Base-by-base conservation (phyloP, 1,140 invertebrate genomes). In the Helicoverpa zea region DNA sequence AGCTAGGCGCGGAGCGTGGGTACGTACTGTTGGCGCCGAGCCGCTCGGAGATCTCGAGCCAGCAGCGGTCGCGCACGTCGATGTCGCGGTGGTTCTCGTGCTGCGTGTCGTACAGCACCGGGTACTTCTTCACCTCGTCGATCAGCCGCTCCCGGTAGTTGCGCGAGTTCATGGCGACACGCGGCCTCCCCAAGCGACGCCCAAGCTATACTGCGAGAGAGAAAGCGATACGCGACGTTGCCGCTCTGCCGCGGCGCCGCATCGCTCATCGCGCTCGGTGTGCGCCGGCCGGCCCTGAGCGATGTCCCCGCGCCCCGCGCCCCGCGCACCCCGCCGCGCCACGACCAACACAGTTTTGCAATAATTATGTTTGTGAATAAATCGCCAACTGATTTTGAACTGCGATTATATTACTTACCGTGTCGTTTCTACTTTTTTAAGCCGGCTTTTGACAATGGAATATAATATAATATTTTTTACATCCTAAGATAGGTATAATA, bases 31-130 rank as follows among this genome's bases (percentile, higher is more conserved):
- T 92, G 10, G 88, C 89, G n/a, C 90, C 92, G 5, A 94, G 83
- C 14, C 88, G 85, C 49, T 90, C 87, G n/a, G 93, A 89, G 79
- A 94, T 94, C 83, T 94, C 91, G 2, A 83, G 81, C 93, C 93
- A 94, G 83, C 91, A 92, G 51, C 90, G 87, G 81, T 94, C 93
- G 9, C 92, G 72, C 12, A 91, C 88, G 75, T 94, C 92, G 14
- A 92, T 93, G 68, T 94, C 93, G 64, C 92, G 87, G 66, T 94
- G 92, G 74, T 91, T 88, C 75, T 94, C 93, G 82, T 94, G 90
- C 43, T 88, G 83, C 58, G 92, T 94, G 86, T 94, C 91, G 86
- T 94, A 94, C 35, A 94, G 75, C 73, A 94, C 91, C 7, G 93
- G 93, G 64, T 92, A 94, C 70, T 91, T 91, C 80, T 92, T 94